Base-by-base conservation (phyloP, 2,888 invertebrate genomes). In the Agrochola circellaris region DNA sequence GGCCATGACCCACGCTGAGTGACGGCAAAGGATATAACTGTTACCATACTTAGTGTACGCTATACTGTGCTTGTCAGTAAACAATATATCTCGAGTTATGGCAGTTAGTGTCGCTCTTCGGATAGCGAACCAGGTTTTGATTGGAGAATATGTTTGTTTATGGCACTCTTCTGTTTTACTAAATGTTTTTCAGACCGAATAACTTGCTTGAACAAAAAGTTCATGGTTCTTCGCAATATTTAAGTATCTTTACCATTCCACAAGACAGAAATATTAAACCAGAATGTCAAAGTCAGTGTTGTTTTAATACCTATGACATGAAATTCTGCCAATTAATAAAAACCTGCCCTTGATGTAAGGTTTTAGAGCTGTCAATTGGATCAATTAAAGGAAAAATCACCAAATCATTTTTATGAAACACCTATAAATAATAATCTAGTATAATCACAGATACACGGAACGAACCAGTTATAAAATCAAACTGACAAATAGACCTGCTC, bases 1-100 rank as follows among this genome's bases (percentile, higher is more conserved):
- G 96, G 95, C 96, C 96, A 94, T 96, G 96, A 96, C 96, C 96
- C 95, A 93, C 79, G 94, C 91, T 87, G 92, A 91, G 93, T 91
- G 93, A 90, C 92, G 90, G 87, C 90, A 89, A 88, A 91, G 91
- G 91, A 92, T 92, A 90, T 88, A 89, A 88, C 89, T 89, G 88
- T 88, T 82, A 87, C 85, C 85, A 88, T 71, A 87, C 85, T 88
- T 84, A 88, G 85, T 73, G 72, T 89, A 89, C 85, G 82, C 80
- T 81, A 65, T 77, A 81, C 67, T 83, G 23, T 61, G 58, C 79
- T 82, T 69, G 75, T 79, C 78, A 38, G 78, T 58, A 82, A 82
- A 82, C 72, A 79, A 70, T 85, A 82, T 72, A 58, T 75, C 61
- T 72, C 13, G 23, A 70, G 62, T 84, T 71, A 70, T 54, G 38